Conservation (phyloP, 2,888 invertebrate species). For the Pheosia gnoma region DNA sequence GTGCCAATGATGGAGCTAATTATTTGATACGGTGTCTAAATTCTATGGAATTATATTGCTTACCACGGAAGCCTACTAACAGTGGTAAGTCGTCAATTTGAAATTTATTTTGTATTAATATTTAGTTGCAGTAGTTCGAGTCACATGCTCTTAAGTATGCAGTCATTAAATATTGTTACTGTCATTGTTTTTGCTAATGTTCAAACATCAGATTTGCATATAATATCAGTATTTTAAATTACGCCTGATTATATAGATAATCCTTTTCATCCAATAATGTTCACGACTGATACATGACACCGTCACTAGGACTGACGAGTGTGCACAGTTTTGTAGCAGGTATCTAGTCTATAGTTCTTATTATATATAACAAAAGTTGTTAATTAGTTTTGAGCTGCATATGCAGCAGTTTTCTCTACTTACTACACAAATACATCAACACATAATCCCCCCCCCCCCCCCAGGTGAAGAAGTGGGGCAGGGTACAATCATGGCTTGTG, state of each 20-base stretch:
- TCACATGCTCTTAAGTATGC: conserved; percentile 56
- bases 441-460: too few species aligned
- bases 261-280: conserved; percentile 43
- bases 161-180: conserved; percentile 55
- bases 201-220: conserved; percentile 75
- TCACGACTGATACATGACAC: conserved; percentile 40
- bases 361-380: conserved; percentile 20
- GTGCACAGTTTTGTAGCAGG: conserved; percentile 21
- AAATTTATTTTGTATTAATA: conserved; percentile 47
- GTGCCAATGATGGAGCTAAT: conserved; percentile 56
- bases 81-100: conserved; percentile 66
- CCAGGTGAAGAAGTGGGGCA: too few species aligned
- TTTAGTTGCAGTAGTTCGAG: conserved; percentile 52
- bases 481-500: too few species aligned
- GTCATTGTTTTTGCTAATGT: conserved; percentile 67
- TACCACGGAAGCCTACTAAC: conserved; percentile 61
- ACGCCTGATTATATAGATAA: conserved; percentile 56
- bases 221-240: conserved; percentile 61
- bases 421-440: too few species aligned
- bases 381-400: conserved; percentile 15
- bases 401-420: too few species aligned
- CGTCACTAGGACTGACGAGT: conserved; percentile 31
- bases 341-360: conserved; percentile 16
- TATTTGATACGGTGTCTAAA: conserved; percentile 54
- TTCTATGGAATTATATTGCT: conserved; percentile 72